phyloP scores from a whole-genome alignment of 1,140 invertebrate species.

The Sarcophaga bullata region DNA sequence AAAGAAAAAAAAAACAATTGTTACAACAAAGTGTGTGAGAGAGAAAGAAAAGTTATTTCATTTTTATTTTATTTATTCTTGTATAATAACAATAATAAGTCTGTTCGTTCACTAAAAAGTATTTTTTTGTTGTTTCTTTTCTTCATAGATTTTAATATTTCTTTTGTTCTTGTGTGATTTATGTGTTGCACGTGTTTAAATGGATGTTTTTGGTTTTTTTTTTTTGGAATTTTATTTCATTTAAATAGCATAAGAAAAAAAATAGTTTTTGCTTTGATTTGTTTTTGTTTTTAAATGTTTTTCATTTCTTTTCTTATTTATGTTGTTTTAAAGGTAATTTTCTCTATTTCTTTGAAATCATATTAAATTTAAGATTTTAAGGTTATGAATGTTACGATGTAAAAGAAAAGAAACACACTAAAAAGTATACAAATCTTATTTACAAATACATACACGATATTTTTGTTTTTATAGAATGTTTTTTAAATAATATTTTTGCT shows the following conservation, averaged over 20 bases:
- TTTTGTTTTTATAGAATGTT: neutral
- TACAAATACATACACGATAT: no score
- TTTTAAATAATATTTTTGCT: neutral
- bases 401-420: neutral
- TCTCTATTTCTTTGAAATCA: neutral
- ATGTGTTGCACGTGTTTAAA: neutral
- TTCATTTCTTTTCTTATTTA: neutral
- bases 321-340: neutral
- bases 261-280: neutral
- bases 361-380: neutral
- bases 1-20: no score
- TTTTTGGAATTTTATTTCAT: neutral
- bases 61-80: neutral
- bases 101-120: no score
- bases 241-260: neutral
- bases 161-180: neutral
- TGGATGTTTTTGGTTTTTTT: neutral
- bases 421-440: no score
- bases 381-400: neutral
- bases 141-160: neutral
- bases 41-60: neutral
- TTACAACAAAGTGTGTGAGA: neutral
- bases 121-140: no score
- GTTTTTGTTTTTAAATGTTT: neutral
- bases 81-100: no score